Evolutionary conservation across 23 tunicate species (phyloP).

Genomic region (Diplosoma virens): DNA sequence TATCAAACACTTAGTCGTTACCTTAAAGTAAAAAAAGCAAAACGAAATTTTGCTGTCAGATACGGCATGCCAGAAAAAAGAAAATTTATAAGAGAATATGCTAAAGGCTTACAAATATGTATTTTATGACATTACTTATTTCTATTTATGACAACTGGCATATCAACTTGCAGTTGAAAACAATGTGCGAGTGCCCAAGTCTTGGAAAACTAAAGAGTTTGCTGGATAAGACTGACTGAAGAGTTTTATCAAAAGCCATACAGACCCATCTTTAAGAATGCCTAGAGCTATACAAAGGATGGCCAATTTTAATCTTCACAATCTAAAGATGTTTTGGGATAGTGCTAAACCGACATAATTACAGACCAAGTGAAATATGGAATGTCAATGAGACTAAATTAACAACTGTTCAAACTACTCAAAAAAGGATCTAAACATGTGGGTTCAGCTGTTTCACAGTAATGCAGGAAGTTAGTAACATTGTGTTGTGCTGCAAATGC

Average conservation of each 20-base stretch:
- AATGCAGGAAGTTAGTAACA: conserved; percentile 18
- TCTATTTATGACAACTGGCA: not conserved
- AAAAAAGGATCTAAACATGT: conserved; percentile 26
- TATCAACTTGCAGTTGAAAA: conserved; percentile 2
- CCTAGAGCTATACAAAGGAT: conserved; percentile 9
- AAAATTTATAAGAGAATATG: too few relatives aligned
- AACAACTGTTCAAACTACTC: conserved; percentile 13
- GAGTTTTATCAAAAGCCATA: not conserved
- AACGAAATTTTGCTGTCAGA: too few relatives aligned
- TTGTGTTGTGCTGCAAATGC: conserved; percentile 15
- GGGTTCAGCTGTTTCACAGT: conserved; percentile 21
- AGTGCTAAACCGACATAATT: not conserved
- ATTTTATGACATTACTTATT: too few relatives aligned
- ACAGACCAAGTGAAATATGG: conserved; percentile 18
- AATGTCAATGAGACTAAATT: conserved; percentile 17
- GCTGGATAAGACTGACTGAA: not conserved
- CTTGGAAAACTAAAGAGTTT: not conserved
- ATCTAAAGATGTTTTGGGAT: too few relatives aligned
- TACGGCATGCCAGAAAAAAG: too few relatives aligned
- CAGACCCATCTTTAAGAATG: not conserved
- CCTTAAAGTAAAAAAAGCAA: too few relatives aligned
- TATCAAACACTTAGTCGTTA: too few relatives aligned
- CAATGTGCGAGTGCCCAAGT: not conserved
- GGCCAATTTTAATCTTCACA: conserved; percentile 5
- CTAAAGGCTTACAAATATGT: too few relatives aligned